Evolutionary conservation across 2,797 vertebrate species (phyloP).

Genomic region (Coendou prehensilis): DNA sequence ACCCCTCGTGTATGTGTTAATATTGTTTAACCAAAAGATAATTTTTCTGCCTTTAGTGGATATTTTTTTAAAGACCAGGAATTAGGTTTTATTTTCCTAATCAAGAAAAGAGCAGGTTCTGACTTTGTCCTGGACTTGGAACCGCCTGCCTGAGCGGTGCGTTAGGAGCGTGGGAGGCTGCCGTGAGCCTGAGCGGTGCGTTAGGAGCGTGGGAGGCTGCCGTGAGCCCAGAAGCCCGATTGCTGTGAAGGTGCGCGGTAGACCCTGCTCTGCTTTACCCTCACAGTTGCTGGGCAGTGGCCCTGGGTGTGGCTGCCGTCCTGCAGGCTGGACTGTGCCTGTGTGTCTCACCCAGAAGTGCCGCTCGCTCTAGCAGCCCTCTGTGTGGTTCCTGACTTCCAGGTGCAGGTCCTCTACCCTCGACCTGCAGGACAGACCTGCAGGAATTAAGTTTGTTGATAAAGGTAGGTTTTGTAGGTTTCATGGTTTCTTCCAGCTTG

Average conservation of each 20-base stretch:
- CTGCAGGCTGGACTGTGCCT: not conserved
- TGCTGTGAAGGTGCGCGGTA: not conserved
- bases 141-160: not conserved
- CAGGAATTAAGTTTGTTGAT: not conserved
- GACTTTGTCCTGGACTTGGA: not conserved
- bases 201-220: not conserved
- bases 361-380: not conserved
- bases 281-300: not conserved
- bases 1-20: not conserved
- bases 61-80: not conserved
- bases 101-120: not conserved
- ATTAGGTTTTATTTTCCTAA: slow-evolving; percentile 21
- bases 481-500: not conserved
- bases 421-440: not conserved
- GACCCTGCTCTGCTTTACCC: not conserved
- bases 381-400: not conserved
- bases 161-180: not conserved
- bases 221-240: not conserved
- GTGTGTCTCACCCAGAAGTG: not conserved
- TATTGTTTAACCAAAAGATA: not conserved
- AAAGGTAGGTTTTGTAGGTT: not conserved
- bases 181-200: not conserved
- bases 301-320: not conserved
- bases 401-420: not conserved
- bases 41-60: not conserved